phyloP scores from a whole-genome alignment of 2,888 invertebrate species.

The Tanypteryx hageni region DNA sequence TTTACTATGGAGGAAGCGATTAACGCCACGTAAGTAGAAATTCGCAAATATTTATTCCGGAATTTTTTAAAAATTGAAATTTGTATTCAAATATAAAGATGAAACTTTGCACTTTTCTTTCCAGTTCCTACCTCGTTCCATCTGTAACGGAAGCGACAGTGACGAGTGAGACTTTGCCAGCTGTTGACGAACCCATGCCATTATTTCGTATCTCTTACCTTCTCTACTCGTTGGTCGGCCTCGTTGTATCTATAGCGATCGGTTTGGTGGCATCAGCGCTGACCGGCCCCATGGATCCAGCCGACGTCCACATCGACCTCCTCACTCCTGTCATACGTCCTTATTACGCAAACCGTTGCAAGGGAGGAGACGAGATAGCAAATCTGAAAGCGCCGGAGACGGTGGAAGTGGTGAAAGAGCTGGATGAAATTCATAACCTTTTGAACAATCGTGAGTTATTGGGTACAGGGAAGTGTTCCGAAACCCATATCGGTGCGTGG shows the following conservation, averaged over 20 bases:
- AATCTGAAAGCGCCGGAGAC: not conserved
- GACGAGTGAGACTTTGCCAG: not conserved
- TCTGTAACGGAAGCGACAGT: not conserved
- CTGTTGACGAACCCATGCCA: not conserved
- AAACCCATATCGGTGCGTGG: too few species aligned
- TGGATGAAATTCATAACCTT: not conserved
- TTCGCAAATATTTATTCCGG: not conserved
- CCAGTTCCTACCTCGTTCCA: not conserved
- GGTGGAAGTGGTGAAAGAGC: not conserved
- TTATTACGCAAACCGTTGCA: not conserved
- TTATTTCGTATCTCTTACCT: not conserved
- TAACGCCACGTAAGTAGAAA: too few species aligned
- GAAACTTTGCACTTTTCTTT: not conserved
- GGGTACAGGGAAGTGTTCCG: not conserved
- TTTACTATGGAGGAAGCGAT: too few species aligned
- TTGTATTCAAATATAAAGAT: not conserved
- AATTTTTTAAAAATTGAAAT: not conserved
- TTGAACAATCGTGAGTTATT: not conserved
- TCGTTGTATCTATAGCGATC: not conserved
- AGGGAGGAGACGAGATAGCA: not conserved
- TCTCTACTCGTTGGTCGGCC: not conserved
- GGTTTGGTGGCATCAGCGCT: not conserved
- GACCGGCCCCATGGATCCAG: not conserved
- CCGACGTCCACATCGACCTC: not conserved
- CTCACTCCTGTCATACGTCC: not conserved